Base-by-base conservation (phyloP, 2,797 vertebrate species). In the Chrosomus eos region DNA sequence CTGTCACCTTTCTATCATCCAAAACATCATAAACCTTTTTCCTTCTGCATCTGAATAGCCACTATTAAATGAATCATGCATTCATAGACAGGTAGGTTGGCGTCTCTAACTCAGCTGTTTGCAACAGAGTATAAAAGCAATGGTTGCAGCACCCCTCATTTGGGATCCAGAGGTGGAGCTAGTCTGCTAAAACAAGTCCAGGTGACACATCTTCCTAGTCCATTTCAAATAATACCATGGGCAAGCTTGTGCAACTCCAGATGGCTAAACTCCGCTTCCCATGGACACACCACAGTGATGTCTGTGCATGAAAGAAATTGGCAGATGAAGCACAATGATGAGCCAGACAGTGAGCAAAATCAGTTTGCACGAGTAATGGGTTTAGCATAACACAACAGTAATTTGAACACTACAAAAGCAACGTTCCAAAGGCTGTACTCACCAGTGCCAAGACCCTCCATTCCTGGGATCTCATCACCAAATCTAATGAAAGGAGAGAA, bases 371-470 rank as follows among this genome's bases (percentile, higher is more conserved):
- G 79, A 64, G 28, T 40, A 75, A 31, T 31, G 58, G 21, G 33
- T 60, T 73, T 67, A 66, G 40, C 68, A 80, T 38, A 67, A 66
- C 31, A 51, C 68, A 64, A 72, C 23, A 77, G 40, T 36, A 26
- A 62, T 82, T 45, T 36, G 21, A 73, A 73, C 40, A 45, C 33
- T 23, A 72, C n/a, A 73, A 21, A 73, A 73, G 53, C 53, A 62
- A 43, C 4, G 18, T 62, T 43, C 53, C 51, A 76, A 28, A 19
- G 2, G 38, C 2, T 64, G 71, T 16, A 60, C 85, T 55, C 94
- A 96, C 96, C 95, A 94, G 95, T 96, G 88, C 95, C 96, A 88
- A 96, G 88, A 31, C 95, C 96, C 81, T 96, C 95, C 96, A 96
- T 96, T 68, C 95, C 95, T 0, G 96, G 96, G 71, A 96, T 96